These are phyloP conservation scores for Aplochiton taeniatus DNA, from an alignment of 2,797 vertebrate species.

Conservation along the genomic window DNA sequence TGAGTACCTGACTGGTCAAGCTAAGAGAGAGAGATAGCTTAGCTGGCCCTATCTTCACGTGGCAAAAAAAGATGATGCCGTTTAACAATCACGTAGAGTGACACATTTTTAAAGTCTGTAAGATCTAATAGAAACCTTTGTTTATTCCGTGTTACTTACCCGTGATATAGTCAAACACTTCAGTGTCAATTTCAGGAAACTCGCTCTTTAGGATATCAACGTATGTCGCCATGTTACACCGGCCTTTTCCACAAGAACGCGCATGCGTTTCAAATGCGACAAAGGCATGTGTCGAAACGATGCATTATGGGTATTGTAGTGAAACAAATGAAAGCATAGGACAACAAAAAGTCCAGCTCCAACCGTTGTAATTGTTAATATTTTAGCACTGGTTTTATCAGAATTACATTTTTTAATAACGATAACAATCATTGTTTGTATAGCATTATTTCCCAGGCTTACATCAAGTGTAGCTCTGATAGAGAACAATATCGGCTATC, in stretches of 20 bases:
- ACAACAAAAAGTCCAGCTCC: too few relatives aligned
- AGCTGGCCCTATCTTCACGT: slow-evolving; percentile 8
- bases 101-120: background rate
- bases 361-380: too few relatives aligned
- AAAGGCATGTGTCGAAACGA: slow-evolving; percentile 6
- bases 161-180: slow-evolving; percentile 93
- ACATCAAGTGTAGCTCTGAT: too few relatives aligned
- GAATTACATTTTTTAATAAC: too few relatives aligned
- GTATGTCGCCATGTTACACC: slow-evolving; percentile 88
- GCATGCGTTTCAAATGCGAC: slow-evolving; percentile 53
- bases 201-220: slow-evolving; percentile 93
- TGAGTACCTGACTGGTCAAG: too few relatives aligned
- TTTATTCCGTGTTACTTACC: slow-evolving; percentile 71
- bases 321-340: too few relatives aligned
- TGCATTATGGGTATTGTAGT: slow-evolving; percentile 58
- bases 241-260: slow-evolving; percentile 40
- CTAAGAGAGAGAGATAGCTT: background rate
- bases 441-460: too few relatives aligned
- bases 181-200: slow-evolving; percentile 92
- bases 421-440: too few relatives aligned
- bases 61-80: slow-evolving; percentile 1
- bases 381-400: too few relatives aligned
- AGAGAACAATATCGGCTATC: too few relatives aligned
- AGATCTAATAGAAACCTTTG: background rate
- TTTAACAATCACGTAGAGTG: background rate